phyloP scores from a whole-genome alignment of 2,797 vertebrate genomes.

The Acomys russatus region DNA sequence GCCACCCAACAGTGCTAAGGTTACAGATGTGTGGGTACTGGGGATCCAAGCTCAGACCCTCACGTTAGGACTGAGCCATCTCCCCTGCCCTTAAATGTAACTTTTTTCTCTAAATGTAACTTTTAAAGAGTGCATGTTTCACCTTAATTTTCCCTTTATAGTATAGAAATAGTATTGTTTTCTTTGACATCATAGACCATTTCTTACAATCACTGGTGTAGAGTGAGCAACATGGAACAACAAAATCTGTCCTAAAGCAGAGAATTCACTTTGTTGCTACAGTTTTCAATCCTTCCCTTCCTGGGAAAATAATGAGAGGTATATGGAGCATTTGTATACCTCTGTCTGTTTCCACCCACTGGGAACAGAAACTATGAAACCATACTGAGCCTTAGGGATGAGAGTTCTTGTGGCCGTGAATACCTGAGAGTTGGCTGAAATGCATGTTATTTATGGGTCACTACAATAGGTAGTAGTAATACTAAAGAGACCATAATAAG shows the following conservation, averaged over 20 bases:
- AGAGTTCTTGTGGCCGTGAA: background rate
- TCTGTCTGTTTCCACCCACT: conserved; percentile 31
- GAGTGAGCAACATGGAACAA: background rate
- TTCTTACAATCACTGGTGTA: background rate
- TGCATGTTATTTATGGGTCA: background rate
- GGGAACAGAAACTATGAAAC: conserved; percentile 50
- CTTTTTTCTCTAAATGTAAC: background rate
- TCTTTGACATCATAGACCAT: background rate
- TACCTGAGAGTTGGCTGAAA: conserved; percentile 7
- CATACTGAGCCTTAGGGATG: background rate
- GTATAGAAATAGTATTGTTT: conserved; percentile 6
- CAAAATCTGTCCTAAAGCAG: background rate
- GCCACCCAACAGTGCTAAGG: background rate
- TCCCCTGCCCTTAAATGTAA: background rate
- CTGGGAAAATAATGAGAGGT: conserved; percentile 25
- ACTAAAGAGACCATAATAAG: background rate
- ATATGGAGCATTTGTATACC: background rate
- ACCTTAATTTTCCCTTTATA: conserved; percentile 17
- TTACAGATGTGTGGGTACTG: background rate
- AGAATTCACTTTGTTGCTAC: background rate
- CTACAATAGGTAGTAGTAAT: conserved; percentile 23
- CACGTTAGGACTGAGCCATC: background rate
- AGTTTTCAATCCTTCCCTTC: conserved; percentile 45
- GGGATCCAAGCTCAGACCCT: background rate
- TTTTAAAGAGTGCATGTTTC: conserved; percentile 3